Evolutionary conservation across 1,140 invertebrate genomes (phyloP), one percentile per base, ranked within the genome.

Genomic region (Glossosoma conforme): DNA sequence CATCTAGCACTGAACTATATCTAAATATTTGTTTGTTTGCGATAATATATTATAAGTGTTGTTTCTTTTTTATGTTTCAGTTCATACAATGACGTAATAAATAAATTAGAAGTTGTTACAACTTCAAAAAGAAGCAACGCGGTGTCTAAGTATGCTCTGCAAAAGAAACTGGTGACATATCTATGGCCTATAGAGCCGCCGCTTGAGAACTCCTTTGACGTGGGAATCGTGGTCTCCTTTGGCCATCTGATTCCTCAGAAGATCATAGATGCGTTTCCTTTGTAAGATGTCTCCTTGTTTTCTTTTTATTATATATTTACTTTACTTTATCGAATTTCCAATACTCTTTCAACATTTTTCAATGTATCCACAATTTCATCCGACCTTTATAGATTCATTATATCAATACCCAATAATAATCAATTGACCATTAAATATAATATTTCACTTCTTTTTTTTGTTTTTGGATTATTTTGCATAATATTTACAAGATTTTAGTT

Each of bases 221-320:
- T 87, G 38, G 84, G 84, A 18, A 60, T 86, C 36, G 81, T 87
- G 21, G 83, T 85, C 1, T 85, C 84, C 1, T 87, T 86, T 74
- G 85, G 85, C 0, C 76, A 84, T 66, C 62, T 87, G 42, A 86
- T 87, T 62, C 83, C 85, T 3, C 60, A 72, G 45, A 44, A 65
- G 11, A 67, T 86, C 2, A 86, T 87, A 20, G 65, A 78, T 33
- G 65, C 70, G 20, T 85, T 87, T 67, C 77, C 80, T 25, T 57
- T 80, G 77, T 84, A 73, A 75, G 74, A n/a, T n/a, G n/a, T n/a
- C n/a, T n/a, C n/a, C n/a, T n/a, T n/a, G n/a, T n/a, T n/a, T n/a
- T n/a, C n/a, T n/a, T n/a, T n/a, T n/a, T n/a, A n/a, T n/a, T n/a
- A n/a, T n/a, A n/a, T n/a, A n/a, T n/a, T n/a, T n/a, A n/a, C n/a